Percentiles rank a stretch among this genome's conserved stretches.
phyloP scores from a whole-genome alignment of 2,797 vertebrate genomes.

The Rhinella marina region DNA sequence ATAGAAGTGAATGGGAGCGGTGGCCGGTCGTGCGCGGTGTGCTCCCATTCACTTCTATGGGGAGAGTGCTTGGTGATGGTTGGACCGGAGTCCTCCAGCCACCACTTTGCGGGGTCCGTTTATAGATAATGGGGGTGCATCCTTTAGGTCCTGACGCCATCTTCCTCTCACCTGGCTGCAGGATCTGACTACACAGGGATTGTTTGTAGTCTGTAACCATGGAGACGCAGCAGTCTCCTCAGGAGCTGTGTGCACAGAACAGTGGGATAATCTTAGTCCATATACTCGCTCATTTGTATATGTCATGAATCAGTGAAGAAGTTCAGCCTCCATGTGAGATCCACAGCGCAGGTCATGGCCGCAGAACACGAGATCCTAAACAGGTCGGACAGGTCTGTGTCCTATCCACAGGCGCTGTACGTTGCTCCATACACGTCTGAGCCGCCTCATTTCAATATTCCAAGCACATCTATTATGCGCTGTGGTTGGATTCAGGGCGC shows the following conservation, averaged over 20 bases:
- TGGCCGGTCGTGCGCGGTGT: no score
- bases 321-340: background rate
- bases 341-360: background rate
- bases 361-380: background rate
- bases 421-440: background rate
- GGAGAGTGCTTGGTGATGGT: no score
- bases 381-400: slow-evolving; percentile 15
- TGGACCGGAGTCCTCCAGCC: no score
- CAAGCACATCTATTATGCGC: background rate
- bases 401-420: background rate
- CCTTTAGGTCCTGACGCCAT: background rate
- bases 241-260: background rate
- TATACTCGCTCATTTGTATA: no score
- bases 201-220: background rate
- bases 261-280: background rate
- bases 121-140: no score
- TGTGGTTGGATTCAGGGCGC: background rate
- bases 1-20: no score
- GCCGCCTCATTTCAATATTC: no score
- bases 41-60: no score
- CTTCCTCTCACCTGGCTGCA: background rate
- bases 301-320: no score
- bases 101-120: no score
- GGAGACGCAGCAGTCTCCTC: background rate
- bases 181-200: background rate